Base-by-base conservation (phyloP, 1,140 invertebrate genomes). In the Oscheius sp. region DNA sequence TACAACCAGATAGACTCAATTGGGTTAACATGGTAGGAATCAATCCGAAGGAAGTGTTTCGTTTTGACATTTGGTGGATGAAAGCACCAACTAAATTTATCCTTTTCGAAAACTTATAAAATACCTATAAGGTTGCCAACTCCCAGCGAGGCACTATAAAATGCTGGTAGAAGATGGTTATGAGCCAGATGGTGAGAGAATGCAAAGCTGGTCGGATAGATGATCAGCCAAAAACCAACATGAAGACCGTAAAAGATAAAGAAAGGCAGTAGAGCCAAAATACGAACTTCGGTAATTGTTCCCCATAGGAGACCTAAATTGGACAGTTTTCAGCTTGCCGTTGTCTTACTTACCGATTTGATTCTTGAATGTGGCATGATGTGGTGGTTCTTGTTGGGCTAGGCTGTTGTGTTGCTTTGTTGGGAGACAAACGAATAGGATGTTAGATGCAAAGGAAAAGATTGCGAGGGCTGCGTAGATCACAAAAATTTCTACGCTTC, bases 271-370 rank as follows among this genome's bases (percentile, higher is more conserved):
- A 42, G 38, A 42, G 38, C 38, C 7, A 42, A n/a, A 7, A 42
- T n/a, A 10, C 38, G 7, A 7, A n/a, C 7, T n/a, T 42, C 38
- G n/a, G 7, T 10, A 42, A 42, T 42, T 10, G 38, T 42, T 42
- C 38, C n/a, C 38, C 7, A 7, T 10, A 42, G n/a, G n/a, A n/a
- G n/a, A n/a, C n/a, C n/a, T n/a, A n/a, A n/a, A n/a, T n/a, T n/a
- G n/a, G n/a, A n/a, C n/a, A n/a, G n/a, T n/a, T n/a, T n/a, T n/a
- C n/a, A n/a, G n/a, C n/a, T n/a, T n/a, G n/a, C n/a, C n/a, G n/a
- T n/a, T n/a, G n/a, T n/a, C n/a, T n/a, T 45, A 15, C 68, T 61
- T 26, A 70, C 68, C 55, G 26, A 70, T 59, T 45, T 70, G 68
- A 29, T 70, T 49, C 13, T 34, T 45, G 23, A 70, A 45, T 15